Conservation (phyloP, 2,797 vertebrate genomes). For the Macrochelys suwanniensis region DNA sequence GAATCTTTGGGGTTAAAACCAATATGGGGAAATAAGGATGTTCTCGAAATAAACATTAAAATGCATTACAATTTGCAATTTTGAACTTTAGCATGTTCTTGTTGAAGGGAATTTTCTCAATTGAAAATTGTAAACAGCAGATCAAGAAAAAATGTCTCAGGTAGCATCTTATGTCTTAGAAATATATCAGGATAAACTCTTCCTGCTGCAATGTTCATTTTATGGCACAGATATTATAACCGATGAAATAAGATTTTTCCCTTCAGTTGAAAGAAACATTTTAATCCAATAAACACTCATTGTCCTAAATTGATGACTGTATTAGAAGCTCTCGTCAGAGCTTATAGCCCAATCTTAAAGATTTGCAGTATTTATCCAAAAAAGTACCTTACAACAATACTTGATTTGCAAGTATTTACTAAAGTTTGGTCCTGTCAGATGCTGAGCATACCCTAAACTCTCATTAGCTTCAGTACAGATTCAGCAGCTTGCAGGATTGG, state of each 20-base stretch:
- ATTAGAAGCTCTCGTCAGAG: background rate
- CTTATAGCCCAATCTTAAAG: background rate
- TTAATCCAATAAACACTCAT: background rate
- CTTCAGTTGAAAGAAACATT: background rate
- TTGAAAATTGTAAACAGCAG: background rate
- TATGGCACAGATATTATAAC: background rate
- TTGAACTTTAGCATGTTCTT: background rate
- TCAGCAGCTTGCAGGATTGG: background rate
- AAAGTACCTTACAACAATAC: background rate
- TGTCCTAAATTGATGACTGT: too few relatives aligned
- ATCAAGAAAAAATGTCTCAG: background rate
- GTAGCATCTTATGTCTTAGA: rapidly evolving
- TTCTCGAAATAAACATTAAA: background rate
- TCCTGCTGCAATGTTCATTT: background rate
- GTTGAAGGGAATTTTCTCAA: background rate
- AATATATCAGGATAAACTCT: background rate
- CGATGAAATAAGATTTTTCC: background rate
- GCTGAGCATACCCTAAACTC: rapidly evolving
- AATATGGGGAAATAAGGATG: too few relatives aligned
- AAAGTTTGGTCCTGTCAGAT: background rate
- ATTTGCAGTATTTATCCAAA: background rate
- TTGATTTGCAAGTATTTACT: background rate
- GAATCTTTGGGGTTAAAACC: too few relatives aligned
- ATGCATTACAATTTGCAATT: background rate
- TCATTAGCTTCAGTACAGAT: background rate